Evolutionary conservation across 2,797 vertebrate species (phyloP), one percentile per base, ranked within the genome.

Genomic region (Stomatorhinus walkeri): DNA sequence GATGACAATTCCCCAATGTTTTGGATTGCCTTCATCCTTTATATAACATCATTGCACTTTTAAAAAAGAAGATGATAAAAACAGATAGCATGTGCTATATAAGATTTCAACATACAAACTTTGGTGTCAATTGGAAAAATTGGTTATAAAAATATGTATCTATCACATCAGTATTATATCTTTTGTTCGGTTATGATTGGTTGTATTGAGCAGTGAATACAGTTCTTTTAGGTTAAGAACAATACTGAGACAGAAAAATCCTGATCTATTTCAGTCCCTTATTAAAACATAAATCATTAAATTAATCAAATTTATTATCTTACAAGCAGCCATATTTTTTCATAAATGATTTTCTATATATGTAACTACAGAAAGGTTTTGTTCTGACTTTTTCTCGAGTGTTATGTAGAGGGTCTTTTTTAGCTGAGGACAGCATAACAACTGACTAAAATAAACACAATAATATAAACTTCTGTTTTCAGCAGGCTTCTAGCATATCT

Each of bases 361-460:
- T 40, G 72, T 81, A 81, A 81, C 36, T 81, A 43, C 14, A 81
- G 72, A 81, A 1, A 54, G 12, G 28, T 79, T 81, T 46, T 81
- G 7, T 81, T n/a, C 36, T n/a, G 32, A 43, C 12, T 48, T 43
- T 83, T 83, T 46, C 16, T 48, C 1, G 36, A 22, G 43, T 83
- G n/a, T 48, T 48, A 24, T 0, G 9, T 7, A 83, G 43, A 83
- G n/a, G 79, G 19, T 83, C 79, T 48, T 83, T 79, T 83, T 48
- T 83, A 83, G 43, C 43, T 83, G 79, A 83, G 7, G 79, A 49
- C 79, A 48, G 79, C 79, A 83, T n/a, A 83, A 22, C 79, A n/a
- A 48, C 43, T 48, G 43, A 22, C 1, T 48, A 83, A 83, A 83
- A 83, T 76, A 76, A 76, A 28, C 28, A 40, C 28, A 76, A 36